Base-by-base conservation (phyloP, 2,113 vertebrate species). In the Siniperca knerii region DNA sequence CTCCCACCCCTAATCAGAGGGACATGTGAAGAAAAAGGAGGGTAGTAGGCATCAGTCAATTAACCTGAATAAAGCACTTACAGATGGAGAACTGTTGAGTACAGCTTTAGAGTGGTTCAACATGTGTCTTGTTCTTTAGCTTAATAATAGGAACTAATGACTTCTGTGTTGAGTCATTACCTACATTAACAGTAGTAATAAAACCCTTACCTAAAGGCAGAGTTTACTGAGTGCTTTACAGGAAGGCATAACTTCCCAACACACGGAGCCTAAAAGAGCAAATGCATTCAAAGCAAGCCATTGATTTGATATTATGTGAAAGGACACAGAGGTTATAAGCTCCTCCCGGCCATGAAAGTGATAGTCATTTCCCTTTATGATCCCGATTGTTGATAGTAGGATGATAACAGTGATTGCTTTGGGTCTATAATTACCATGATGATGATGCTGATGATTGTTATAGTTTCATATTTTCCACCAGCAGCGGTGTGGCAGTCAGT, bases 401-500 rank as follows among this genome's bases (percentile, higher is more conserved):
- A 57, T 13, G 42, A 50, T 40, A n/a, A n/a, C 62, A 12, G 50
- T 1, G 77, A 75, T 73, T 46, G 70, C 62, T 86, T 55, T 50
- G 74, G 18, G 20, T 40, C 54, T 65, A 11, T 76, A 75, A 77
- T 82, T 48, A 77, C 60, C 23, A 1, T 11, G 10, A 42, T 68
- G 83, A 37, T 33, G 77, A 61, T 52, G 81, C 4, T 46, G 61
- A 9, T 64, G 85, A 68, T 46, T 67, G 50, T 81, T 73, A 44
- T 46, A 66, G 58, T 79, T 88, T 74, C 2, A 68, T 65, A 42
- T 83, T 46, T 46, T 60, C 46, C 35, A 55, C 8, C 29, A 46
- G 74, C 40, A 54, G 58, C 12, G 0, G 71, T 2, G 21, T 50
- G 40, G 42, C 35, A 46, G 75, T 20, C 50, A 2, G 44, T 46